Base-by-base conservation (phyloP, 2,113 vertebrate genomes). In the Rostratula benghalensis region DNA sequence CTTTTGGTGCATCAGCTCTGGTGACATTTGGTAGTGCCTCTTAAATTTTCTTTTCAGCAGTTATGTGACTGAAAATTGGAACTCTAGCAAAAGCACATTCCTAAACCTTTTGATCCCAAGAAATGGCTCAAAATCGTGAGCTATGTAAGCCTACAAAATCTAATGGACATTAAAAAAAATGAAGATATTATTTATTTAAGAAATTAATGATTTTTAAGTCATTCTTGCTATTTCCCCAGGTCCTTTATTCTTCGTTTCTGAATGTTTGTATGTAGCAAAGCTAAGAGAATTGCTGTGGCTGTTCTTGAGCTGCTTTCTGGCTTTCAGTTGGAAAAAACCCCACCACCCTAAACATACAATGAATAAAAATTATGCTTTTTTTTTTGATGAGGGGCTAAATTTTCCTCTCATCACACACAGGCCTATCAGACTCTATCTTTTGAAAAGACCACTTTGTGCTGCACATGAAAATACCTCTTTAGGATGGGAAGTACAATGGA, bases 401-500 rank as follows among this genome's bases (percentile, higher is more conserved):
- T 91, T 71, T 92, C 48, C 56, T 86, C 67, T 92, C 75, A 93
- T 88, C 48, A 71, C 20, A 68, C 64, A 56, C 0, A 1, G 65
- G 61, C 53, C 69, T 89, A 61, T 68, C 61, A 53, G 53, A 37
- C 30, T 69, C n/a, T 81, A 8, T 35, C 60, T 87, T 92, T 76
- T 90, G 53, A 92, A 96, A 91, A 31, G 56, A 48, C 45, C 39
- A 22, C 63, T 86, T 88, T 60, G 63, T 6, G 10, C n/a, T 3
- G 6, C 88, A 64, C 37, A 82, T 61, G 48, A 84, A 96, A 96
- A 93, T 79, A 78, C 8, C 46, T 60, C 48, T 91, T 91, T 85
- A 83, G 83, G 48, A 80, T 0, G 3, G 70, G 74, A 94, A 94
- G 65, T 67, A 94, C 92, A 91, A 74, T 85, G 87, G 74, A 85